Conservation (phyloP, 1,140 invertebrate species). For the Aphelenchoides besseyi region DNA sequence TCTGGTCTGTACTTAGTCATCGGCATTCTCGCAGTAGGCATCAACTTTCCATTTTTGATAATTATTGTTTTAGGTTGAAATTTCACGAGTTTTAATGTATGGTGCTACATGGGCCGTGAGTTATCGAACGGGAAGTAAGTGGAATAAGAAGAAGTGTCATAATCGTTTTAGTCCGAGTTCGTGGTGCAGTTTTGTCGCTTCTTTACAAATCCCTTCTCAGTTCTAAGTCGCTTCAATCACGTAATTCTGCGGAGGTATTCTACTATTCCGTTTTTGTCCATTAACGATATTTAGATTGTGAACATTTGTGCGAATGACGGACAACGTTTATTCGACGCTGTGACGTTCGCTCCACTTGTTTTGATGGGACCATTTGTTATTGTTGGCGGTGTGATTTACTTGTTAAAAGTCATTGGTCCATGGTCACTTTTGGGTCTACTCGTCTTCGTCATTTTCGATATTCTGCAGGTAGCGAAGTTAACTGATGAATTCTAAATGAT, state of each 20-base stretch:
- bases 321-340: conserved; percentile 70
- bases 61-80: conserved; percentile 67
- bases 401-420: conserved; percentile 69
- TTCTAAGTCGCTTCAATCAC: conserved; percentile 67
- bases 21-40: conserved; percentile 50
- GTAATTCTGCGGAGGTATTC: conserved; percentile 69
- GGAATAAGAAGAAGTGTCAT: too few relatives aligned
- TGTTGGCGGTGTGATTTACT: conserved; percentile 68
- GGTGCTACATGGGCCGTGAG: conserved; percentile 70
- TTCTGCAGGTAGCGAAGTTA: conserved; percentile 68
- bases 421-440: conserved; percentile 69
- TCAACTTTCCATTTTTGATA: neutral
- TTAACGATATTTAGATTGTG: conserved; percentile 67
- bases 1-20: conserved; percentile 49
- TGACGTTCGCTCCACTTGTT: conserved; percentile 69
- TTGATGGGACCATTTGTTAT: conserved; percentile 70
- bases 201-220: conserved; percentile 71
- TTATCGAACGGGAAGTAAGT: conserved; percentile 68
- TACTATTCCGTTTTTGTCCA: neutral
- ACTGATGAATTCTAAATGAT: conserved; percentile 1
- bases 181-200: conserved; percentile 68
- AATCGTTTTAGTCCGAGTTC: too few relatives aligned
- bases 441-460: conserved; percentile 71
- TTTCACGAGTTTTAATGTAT: conserved; percentile 68
- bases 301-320: conserved; percentile 73